A percentile compares a stretch with the other conserved stretches of the same genome.
Evolutionary conservation across 2,797 vertebrate species (phyloP).

Genomic region (Alfaro cultratus): DNA sequence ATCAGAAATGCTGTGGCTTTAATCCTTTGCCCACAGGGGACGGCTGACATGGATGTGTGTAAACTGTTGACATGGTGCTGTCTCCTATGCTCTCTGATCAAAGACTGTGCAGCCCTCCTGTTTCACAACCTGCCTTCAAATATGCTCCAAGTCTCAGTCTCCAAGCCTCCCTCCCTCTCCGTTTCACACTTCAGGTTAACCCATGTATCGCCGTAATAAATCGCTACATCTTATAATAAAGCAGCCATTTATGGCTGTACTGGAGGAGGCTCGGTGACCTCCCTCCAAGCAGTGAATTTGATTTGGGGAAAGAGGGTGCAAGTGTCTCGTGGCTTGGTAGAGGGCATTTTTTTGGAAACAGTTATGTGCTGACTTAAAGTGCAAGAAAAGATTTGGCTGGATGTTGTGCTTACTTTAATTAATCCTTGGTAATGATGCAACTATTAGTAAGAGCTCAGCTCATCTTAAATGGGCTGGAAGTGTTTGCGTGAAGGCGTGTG

Average conservation of each 20-base stretch:
- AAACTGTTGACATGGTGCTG: constrained; percentile 83
- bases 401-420: constrained; percentile 81
- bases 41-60: constrained; percentile 78
- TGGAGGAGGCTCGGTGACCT: constrained; percentile 39
- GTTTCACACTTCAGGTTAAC: constrained; percentile 49
- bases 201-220: constrained; percentile 31
- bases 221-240: constrained; percentile 50
- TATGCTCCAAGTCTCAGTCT: constrained; percentile 61
- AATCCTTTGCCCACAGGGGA: constrained; percentile 79
- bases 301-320: constrained; percentile 38
- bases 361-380: constrained; percentile 49
- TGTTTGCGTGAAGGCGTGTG: constrained; percentile 30
- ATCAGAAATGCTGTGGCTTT: constrained; percentile 76
- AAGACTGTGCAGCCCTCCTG: constrained; percentile 72
- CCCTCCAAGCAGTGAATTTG: constrained; percentile 41
- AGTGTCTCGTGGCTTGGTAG: constrained; percentile 26
- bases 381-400: constrained; percentile 68
- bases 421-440: constrained; percentile 87
- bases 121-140: constrained; percentile 79
- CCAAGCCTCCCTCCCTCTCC: constrained; percentile 43
- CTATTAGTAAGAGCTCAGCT: constrained; percentile 80
- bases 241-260: constrained; percentile 44
- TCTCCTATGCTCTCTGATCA: constrained; percentile 81
- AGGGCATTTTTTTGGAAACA: constrained; percentile 33
- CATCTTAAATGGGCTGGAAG: constrained; percentile 72